Evolutionary conservation across 1,140 invertebrate genomes (phyloP), one percentile per base, ranked within the genome.

Genomic region (Leucophenga varia): DNA sequence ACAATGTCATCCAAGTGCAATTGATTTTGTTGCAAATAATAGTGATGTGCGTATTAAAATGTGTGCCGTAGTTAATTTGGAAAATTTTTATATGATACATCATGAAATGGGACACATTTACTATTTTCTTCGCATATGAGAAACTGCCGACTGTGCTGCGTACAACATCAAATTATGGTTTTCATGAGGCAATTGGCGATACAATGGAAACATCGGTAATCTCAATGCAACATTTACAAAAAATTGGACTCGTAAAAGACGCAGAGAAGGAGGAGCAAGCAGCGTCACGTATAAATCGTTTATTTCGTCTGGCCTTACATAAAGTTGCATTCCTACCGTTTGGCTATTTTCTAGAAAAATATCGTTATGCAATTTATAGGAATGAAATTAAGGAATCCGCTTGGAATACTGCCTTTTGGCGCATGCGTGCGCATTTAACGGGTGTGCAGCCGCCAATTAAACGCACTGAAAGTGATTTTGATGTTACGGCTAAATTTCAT

Each of bases 51-150:
- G 88, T 45, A 88, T 91, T 38, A 89, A 87, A 72, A 84, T 86
- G 79, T 91, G 89, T 54, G 85, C 87, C 0, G 77, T 79, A 3
- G 76, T 88, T 0, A 84, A 79, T 10, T 76, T 77, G 53, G 78
- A 82, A 12, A 80, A 86, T 72, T 81, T 90, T 35, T 78, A 82
- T 44, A 86, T 82, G 0, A 50, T 82, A 2, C 87, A 91, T 67
- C 89, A 91, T 65, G 86, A 88, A 78, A 84, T 88, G 80, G 84
- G 85, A 2, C 87, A 89, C 65, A 80, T 89, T 45, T 79, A 87
- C 52, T 88, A 88, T 74, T 86, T n/a, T 80, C 69, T 63, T 85
- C 25, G 80, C 82, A 56, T 88, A 88, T 69, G 83, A 79, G 69
- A 58, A 86, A 56, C 83, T 82, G 54, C 84, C 85, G 7, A 74